phyloP scores from a whole-genome alignment of 2,888 invertebrate genomes.

The Prenolepis imparis region DNA sequence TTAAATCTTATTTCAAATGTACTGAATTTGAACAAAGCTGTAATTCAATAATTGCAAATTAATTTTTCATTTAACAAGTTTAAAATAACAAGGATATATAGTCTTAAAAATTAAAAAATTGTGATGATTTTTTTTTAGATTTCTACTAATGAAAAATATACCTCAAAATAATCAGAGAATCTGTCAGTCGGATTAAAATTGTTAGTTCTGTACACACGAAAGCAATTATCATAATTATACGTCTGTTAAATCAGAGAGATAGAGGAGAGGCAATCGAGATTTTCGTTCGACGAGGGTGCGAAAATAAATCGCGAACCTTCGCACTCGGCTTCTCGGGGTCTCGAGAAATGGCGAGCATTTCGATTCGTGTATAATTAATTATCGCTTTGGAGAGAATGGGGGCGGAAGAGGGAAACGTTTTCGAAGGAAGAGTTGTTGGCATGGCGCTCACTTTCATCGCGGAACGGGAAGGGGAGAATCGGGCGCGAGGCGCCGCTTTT shows the following conservation, averaged over 20 bases:
- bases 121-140: background rate
- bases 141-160: background rate
- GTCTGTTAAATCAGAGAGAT: background rate
- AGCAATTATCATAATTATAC: conserved; percentile 8
- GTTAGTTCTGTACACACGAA: background rate
- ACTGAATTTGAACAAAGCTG: background rate
- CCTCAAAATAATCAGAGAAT: background rate
- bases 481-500: conserved; percentile 57
- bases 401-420: background rate
- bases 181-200: background rate
- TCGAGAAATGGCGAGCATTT: background rate
- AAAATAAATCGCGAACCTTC: conserved; percentile 14
- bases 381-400: conserved; percentile 44
- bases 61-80: background rate
- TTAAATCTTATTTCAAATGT: background rate
- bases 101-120: background rate
- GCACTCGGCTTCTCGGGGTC: background rate
- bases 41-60: conserved; percentile 6
- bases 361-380: conserved; percentile 65
- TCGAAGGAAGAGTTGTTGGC: conserved; percentile 10
- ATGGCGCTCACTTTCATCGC: background rate
- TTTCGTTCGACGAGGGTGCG: background rate
- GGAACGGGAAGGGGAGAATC: background rate
- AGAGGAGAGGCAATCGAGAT: background rate
- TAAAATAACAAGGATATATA: background rate